Conservation (phyloP, 1,140 invertebrate genomes). For the Tribolium madens region DNA sequence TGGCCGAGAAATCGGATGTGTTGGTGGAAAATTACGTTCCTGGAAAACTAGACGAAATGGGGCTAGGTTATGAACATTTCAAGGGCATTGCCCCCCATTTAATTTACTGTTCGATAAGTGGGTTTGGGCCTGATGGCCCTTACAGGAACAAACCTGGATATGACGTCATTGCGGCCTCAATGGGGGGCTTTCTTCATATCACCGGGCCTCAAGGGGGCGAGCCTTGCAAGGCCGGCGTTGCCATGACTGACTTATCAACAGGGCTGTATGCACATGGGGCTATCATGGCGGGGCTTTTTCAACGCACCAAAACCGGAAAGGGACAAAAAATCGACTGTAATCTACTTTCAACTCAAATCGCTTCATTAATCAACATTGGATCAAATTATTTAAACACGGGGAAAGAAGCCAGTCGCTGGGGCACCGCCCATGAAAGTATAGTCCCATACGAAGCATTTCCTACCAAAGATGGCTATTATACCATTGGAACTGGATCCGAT, state of each 20-base stretch:
- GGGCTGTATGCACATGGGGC: constrained; percentile 96
- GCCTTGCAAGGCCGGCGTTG: constrained; percentile 93
- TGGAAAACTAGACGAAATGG: constrained; percentile 83
- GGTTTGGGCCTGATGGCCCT: constrained; percentile 89
- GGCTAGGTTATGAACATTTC: constrained; percentile 85
- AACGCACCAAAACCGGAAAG: constrained; percentile 80
- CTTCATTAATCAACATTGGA: constrained; percentile 89
- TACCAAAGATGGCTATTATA: constrained; percentile 85
- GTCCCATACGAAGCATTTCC: constrained; percentile 93
- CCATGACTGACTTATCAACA: constrained; percentile 93
- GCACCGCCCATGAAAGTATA: constrained; percentile 93
- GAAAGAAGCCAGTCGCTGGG: constrained; percentile 81
- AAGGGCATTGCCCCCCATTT: constrained; percentile 80
- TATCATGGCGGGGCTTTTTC: constrained; percentile 90
- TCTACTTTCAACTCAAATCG: constrained; percentile 92
- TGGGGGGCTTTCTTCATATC: constrained; percentile 90
- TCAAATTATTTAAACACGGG: constrained; percentile 92
- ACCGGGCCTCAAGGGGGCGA: constrained; percentile 87
- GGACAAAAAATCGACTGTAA: constrained; percentile 96
- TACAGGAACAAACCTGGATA: constrained; percentile 90
- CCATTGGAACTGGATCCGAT: constrained; percentile 87
- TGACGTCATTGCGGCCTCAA: constrained; percentile 94
- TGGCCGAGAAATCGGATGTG: constrained; percentile 85
- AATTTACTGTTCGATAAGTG: constrained; percentile 95
- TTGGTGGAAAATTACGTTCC: constrained; percentile 96